These are phyloP conservation scores for Lacerta viridis DNA, from an alignment of 2,797 vertebrate genomes.

Conservation along the genomic window DNA sequence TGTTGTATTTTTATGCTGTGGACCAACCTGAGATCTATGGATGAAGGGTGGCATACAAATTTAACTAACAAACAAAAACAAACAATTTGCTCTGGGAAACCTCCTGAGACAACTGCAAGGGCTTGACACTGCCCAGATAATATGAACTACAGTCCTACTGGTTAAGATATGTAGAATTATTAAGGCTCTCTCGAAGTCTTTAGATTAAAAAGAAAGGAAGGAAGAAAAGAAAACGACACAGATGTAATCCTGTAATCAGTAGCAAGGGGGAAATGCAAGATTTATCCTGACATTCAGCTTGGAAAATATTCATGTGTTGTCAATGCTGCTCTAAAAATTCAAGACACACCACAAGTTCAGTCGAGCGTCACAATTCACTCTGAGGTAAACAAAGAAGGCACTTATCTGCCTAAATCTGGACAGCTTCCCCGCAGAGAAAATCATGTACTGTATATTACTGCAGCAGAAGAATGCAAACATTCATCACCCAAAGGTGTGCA, in stretches of 20 bases:
- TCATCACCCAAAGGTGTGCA: slow-evolving; percentile 4
- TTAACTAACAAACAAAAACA: no score
- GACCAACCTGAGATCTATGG: no score
- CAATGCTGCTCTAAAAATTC: slow-evolving; percentile 55
- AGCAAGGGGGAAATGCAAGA: slow-evolving; percentile 3
- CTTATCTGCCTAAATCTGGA: slow-evolving; percentile 42
- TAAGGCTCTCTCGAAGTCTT: slow-evolving; percentile 15
- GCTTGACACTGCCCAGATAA: neutral
- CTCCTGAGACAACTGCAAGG: neutral
- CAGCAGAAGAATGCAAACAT: slow-evolving; percentile 16
- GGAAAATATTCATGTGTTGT: slow-evolving; percentile 54
- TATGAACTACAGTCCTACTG: neutral
- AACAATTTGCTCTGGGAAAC: neutral
- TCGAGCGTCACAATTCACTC: slow-evolving; percentile 23
- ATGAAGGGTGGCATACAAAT: no score
- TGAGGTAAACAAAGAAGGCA: slow-evolving; percentile 47
- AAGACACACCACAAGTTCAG: slow-evolving; percentile 32
- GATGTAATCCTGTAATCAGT: slow-evolving; percentile 40
- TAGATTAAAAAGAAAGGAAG: slow-evolving; percentile 20
- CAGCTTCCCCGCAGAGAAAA: slow-evolving; percentile 30
- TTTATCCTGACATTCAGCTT: slow-evolving; percentile 23
- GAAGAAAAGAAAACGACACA: neutral
- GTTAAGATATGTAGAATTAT: slow-evolving; percentile 4
- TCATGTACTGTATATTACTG: neutral
- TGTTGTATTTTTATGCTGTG: no score